These are phyloP conservation scores for Nephrotoma appendiculata DNA, from an alignment of 2,888 invertebrate species.

Conservation along the genomic window DNA sequence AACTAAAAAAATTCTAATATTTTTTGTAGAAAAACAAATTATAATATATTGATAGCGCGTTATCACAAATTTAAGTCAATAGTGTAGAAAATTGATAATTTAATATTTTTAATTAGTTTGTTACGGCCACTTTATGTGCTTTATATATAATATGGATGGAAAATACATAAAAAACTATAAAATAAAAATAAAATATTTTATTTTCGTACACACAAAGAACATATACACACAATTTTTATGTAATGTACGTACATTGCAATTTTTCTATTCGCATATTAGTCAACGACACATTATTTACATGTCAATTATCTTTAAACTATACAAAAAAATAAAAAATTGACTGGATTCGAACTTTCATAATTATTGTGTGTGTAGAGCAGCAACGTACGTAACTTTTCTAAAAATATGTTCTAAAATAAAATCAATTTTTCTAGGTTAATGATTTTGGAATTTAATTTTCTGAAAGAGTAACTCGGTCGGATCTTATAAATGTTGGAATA, in stretches of 20 bases:
- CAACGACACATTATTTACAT: not conserved
- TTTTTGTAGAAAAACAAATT: not conserved
- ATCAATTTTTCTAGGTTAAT: not conserved
- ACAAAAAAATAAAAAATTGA: not conserved
- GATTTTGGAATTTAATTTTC: not conserved
- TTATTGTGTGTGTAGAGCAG: not conserved
- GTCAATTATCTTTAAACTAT: not conserved
- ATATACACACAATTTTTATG: not conserved
- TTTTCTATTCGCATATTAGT: not conserved
- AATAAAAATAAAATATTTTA: not conserved
- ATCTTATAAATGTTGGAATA: not conserved
- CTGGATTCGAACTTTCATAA: constrained; percentile 1
- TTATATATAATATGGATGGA: not conserved
- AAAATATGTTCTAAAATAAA: not conserved
- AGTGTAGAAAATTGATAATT: not conserved
- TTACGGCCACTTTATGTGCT: not conserved
- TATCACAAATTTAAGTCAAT: not conserved
- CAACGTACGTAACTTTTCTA: not conserved
- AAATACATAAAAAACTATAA: not conserved
- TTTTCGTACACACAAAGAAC: not conserved
- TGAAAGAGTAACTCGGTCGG: not conserved
- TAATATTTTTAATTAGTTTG: not conserved
- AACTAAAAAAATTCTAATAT: not conserved
- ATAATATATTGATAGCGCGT: not conserved
- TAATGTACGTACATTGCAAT: not conserved